Evolutionary conservation across 1,140 invertebrate genomes (phyloP).

Genomic region (Papilio aristodemus): DNA sequence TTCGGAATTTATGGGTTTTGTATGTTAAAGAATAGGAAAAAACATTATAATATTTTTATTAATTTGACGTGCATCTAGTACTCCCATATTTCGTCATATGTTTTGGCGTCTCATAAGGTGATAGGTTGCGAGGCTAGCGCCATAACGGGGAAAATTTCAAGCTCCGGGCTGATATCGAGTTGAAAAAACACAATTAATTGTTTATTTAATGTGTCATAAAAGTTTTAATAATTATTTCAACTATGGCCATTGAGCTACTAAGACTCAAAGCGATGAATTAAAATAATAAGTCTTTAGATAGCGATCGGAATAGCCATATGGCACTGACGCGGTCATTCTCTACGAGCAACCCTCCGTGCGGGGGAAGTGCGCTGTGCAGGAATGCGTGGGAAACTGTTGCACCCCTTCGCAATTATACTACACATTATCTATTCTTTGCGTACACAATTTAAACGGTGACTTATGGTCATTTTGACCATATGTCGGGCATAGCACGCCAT

Average conservation of each 20-base stretch:
- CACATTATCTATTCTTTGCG: conserved; percentile 54
- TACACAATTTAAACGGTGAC: conserved; percentile 61
- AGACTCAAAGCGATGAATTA: conserved; percentile 34
- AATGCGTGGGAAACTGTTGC: conserved; percentile 68
- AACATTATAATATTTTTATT: background rate
- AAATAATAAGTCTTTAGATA: conserved; percentile 57
- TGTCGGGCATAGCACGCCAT: conserved; percentile 40
- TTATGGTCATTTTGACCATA: conserved; percentile 67
- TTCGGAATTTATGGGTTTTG: background rate
- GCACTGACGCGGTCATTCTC: conserved; percentile 43
- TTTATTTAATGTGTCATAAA: too few relatives aligned
- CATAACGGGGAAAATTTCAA: too few relatives aligned
- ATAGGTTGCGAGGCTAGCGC: too few relatives aligned
- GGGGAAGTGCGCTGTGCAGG: conserved; percentile 51
- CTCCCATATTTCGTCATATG: too few relatives aligned
- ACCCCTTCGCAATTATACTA: conserved; percentile 64
- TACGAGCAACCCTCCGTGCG: conserved; percentile 40
- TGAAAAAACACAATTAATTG: too few relatives aligned
- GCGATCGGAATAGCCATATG: conserved; percentile 55
- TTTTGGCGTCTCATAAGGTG: too few relatives aligned
- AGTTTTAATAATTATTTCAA: background rate
- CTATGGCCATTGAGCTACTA: background rate
- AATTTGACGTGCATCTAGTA: too few relatives aligned
- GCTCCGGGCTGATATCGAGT: too few relatives aligned
- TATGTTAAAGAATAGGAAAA: background rate